Conservation (phyloP, 2,888 invertebrate genomes). For the Unio pictorum region DNA sequence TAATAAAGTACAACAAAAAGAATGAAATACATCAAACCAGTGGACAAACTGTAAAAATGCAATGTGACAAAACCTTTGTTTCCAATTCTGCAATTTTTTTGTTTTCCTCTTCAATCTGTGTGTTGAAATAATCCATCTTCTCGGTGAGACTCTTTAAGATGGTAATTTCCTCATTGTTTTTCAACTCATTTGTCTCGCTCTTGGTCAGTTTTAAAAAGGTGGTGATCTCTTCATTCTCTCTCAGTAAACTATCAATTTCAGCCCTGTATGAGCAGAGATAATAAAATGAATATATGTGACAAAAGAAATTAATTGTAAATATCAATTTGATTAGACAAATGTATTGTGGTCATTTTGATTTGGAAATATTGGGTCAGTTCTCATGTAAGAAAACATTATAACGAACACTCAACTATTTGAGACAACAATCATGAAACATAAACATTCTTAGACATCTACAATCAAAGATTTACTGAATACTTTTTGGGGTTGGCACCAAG, state of each 20-base stretch:
- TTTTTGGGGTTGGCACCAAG: too few species aligned
- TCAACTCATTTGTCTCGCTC: slow-evolving; percentile 51
- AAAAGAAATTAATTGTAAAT: too few species aligned
- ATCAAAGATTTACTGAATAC: too few species aligned
- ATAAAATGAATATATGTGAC: neutral
- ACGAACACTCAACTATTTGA: too few species aligned
- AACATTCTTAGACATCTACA: too few species aligned
- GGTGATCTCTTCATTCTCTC: slow-evolving; percentile 54
- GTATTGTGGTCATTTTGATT: too few species aligned
- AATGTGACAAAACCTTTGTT: slow-evolving; percentile 30
- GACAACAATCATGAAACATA: too few species aligned
- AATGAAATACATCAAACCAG: neutral
- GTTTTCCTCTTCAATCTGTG: slow-evolving; percentile 42
- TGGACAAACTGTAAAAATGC: neutral
- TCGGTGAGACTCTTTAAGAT: slow-evolving; percentile 42
- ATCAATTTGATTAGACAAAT: too few species aligned
- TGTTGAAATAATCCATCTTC: slow-evolving; percentile 40
- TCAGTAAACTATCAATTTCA: slow-evolving; percentile 46
- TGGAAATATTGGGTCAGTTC: too few species aligned
- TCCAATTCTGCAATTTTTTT: slow-evolving; percentile 43
- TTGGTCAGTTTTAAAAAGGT: slow-evolving; percentile 45
- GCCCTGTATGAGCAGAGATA: slow-evolving; percentile 25
- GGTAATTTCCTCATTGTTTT: slow-evolving; percentile 38
- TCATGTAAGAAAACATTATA: too few species aligned
- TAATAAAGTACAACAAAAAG: too few species aligned